Percentiles rank a stretch among this genome's conserved stretches.
phyloP scores from a whole-genome alignment of 2,113 vertebrate genomes.

The Xiphophorus couchianus region DNA sequence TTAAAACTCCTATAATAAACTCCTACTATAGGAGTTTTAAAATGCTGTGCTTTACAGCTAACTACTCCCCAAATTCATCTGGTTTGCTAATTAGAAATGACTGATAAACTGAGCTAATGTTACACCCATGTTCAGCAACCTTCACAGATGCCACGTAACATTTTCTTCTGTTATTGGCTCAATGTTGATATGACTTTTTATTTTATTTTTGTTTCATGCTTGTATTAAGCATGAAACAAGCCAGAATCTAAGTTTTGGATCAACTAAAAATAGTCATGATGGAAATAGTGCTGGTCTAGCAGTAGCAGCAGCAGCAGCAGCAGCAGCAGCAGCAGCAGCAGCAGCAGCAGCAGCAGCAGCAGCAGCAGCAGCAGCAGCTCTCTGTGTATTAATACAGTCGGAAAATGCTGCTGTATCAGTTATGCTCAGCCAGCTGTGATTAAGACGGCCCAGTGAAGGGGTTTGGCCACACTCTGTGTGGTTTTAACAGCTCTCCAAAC shows the following conservation, averaged over 20 bases:
- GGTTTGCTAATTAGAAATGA: neutral
- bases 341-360: slow-evolving; percentile 27
- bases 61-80: neutral
- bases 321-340: neutral
- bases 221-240: neutral
- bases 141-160: neutral
- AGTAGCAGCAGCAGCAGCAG: slow-evolving; percentile 20
- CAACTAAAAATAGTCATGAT: slow-evolving; percentile 58
- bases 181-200: neutral
- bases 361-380: neutral
- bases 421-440: slow-evolving; percentile 73
- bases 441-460: slow-evolving; percentile 32
- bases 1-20: no score
- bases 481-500: slow-evolving; percentile 63
- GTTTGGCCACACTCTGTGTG: slow-evolving; percentile 51
- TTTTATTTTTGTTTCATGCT: neutral
- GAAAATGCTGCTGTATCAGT: slow-evolving; percentile 70
- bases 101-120: neutral
- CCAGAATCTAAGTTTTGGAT: slow-evolving; percentile 11
- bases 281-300: slow-evolving; percentile 59
- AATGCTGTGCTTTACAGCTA: no score
- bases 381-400: slow-evolving; percentile 73
- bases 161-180: neutral
- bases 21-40: no score
- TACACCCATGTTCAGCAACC: neutral